Evolutionary conservation across 2,888 invertebrate species (phyloP).

Genomic region (Agrotis ipsilon): DNA sequence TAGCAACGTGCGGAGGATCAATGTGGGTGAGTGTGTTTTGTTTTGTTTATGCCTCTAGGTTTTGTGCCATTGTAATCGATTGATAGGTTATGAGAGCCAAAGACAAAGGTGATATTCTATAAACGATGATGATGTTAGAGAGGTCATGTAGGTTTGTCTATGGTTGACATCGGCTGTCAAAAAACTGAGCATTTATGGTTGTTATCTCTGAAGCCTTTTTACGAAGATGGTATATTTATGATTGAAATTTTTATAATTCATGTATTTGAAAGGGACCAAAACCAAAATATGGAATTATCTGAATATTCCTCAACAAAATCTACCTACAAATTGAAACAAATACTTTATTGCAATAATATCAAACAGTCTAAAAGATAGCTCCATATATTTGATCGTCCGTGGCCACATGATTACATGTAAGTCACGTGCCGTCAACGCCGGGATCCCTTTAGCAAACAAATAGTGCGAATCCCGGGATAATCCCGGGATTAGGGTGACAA

Average conservation of each 20-base stretch:
- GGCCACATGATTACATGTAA: conserved; percentile 67
- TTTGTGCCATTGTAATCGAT: background rate
- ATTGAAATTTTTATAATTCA: no score
- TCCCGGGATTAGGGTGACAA: conserved; percentile 81
- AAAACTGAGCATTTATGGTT: background rate
- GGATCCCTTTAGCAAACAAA: conserved; percentile 89
- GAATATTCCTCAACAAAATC: no score
- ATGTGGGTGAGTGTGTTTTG: conserved; percentile 45
- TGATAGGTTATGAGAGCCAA: no score
- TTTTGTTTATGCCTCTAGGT: conserved; percentile 24
- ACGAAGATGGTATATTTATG: no score
- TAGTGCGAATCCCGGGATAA: conserved; percentile 77
- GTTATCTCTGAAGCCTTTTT: no score
- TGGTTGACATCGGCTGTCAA: no score
- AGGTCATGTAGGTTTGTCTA: no score
- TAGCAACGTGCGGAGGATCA: conserved; percentile 68
- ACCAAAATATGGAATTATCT: no score
- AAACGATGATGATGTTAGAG: no score
- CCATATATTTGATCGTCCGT: conserved; percentile 39
- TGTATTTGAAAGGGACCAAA: no score
- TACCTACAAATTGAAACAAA: no score
- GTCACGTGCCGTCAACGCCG: conserved; percentile 80
- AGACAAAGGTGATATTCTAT: no score
- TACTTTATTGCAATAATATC: background rate
- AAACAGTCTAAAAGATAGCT: conserved; percentile 31